A percentile compares a stretch with the other conserved stretches of the same genome.
Conservation (phyloP, 2,113 vertebrate genomes). For the Perca schrenkii region DNA sequence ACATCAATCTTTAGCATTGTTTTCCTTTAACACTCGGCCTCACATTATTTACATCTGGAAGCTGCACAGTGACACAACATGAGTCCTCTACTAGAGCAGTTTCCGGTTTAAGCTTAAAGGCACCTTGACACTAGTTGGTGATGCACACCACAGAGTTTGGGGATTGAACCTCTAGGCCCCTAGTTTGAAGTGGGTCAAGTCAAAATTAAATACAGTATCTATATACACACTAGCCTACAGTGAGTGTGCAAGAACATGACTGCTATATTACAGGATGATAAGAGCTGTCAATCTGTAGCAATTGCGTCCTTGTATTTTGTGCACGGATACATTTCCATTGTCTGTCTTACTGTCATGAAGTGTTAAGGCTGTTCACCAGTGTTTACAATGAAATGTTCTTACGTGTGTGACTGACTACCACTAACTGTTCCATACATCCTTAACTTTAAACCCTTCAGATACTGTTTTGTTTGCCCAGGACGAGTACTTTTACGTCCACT, state of each 20-base stretch:
- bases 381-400: neutral
- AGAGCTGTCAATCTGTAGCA: neutral
- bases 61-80: neutral
- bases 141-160: neutral
- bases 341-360: neutral
- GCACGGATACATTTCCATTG: neutral
- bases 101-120: neutral
- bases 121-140: neutral
- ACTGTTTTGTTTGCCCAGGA: conserved; percentile 73
- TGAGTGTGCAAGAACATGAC: neutral
- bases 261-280: neutral
- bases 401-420: neutral
- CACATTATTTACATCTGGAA: neutral
- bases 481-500: conserved; percentile 62
- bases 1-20: conserved; percentile 51
- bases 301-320: neutral
- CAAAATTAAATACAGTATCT: neutral
- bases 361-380: neutral
- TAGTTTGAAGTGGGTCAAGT: neutral
- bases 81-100: neutral
- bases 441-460: conserved; percentile 72
- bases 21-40: neutral
- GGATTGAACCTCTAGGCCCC: neutral
- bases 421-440: conserved; percentile 12
- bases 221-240: neutral